phyloP scores from a whole-genome alignment of 2,797 vertebrate genomes.

The Nasua narica region DNA sequence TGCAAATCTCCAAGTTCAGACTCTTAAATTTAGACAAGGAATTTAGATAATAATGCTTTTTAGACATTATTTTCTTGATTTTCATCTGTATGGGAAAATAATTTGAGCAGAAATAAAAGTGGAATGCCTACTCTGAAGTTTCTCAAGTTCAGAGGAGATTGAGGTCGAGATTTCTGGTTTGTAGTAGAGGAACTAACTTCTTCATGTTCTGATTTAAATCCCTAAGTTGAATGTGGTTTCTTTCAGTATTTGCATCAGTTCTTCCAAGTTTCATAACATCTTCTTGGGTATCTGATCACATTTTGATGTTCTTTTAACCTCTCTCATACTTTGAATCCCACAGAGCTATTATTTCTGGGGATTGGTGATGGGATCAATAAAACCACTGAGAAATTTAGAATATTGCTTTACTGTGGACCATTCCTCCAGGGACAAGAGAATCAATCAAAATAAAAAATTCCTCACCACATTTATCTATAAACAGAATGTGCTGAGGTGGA shows the following conservation, averaged over 20 bases:
- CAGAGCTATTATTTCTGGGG: conserved; percentile 1
- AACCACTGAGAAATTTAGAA: conserved; percentile 46
- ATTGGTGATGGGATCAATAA: conserved; percentile 37
- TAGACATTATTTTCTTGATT: not conserved
- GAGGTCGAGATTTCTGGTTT: not conserved
- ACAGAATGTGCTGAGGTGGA: conserved; percentile 45
- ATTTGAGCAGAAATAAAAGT: not conserved
- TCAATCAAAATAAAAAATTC: conserved; percentile 46
- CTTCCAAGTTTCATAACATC: conserved; percentile 21
- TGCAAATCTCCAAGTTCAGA: not conserved
- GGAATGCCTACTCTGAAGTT: not conserved
- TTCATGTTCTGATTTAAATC: not conserved
- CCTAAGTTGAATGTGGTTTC: not conserved
- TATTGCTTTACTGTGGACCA: conserved; percentile 40
- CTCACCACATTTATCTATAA: not conserved
- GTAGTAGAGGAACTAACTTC: not conserved
- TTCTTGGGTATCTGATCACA: not conserved
- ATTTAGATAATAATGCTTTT: not conserved
- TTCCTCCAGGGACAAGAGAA: conserved; percentile 26
- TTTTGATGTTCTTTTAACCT: conserved; percentile 23
- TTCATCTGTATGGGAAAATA: not conserved
- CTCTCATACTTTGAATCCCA: conserved; percentile 12
- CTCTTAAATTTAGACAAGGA: not conserved
- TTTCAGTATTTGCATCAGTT: conserved; percentile 10
- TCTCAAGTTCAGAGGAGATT: not conserved